A percentile compares a stretch with the other conserved stretches of the same genome.
phyloP scores from a whole-genome alignment of 2,888 invertebrate species.

The Epiblema foenella region DNA sequence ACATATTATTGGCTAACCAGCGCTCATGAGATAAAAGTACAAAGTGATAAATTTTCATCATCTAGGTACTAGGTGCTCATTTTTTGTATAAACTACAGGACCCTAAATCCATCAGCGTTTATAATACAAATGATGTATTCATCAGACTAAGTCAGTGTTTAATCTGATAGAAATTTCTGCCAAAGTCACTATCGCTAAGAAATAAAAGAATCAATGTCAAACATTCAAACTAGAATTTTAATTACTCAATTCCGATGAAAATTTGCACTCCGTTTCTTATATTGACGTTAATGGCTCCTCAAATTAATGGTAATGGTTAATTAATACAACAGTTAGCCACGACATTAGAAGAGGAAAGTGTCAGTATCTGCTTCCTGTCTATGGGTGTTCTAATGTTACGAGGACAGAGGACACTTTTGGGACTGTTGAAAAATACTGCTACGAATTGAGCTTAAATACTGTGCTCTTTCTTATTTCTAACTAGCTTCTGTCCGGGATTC shows the following conservation, averaged over 20 bases:
- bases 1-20: no score
- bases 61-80: no score
- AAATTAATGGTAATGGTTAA: conserved; percentile 14
- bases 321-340: conserved; percentile 22
- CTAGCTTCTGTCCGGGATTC: no score
- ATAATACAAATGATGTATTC: neutral
- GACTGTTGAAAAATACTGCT: neutral
- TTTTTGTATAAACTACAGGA: no score
- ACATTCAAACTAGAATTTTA: conserved; percentile 8
- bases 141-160: neutral
- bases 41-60: no score
- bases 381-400: conserved; percentile 19
- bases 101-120: no score
- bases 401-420: conserved; percentile 1
- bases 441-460: no score
- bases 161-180: neutral
- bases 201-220: neutral
- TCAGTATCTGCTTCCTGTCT: conserved; percentile 25
- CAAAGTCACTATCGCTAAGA: neutral
- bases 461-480: no score
- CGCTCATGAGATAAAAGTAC: no score
- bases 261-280: conserved; percentile 9
- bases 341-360: conserved; percentile 10
- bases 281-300: conserved; percentile 14
- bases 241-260: conserved; percentile 12